phyloP scores from a whole-genome alignment of 2,113 vertebrate species.

The Mormyrus iriodes region DNA sequence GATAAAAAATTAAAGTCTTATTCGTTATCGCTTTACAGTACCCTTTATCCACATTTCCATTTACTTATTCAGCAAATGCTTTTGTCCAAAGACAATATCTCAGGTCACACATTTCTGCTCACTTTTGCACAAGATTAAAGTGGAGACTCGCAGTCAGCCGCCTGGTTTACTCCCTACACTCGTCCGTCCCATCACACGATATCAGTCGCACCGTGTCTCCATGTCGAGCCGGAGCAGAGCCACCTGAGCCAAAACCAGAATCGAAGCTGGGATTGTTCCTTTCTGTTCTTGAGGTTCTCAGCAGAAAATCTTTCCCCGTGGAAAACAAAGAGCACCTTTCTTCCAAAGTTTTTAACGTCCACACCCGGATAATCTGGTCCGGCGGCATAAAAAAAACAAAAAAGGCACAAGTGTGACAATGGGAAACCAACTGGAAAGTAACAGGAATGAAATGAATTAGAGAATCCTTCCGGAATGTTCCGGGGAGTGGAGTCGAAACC shows the following conservation, averaged over 20 bases:
- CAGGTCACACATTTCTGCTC: background rate
- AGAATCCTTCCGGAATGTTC: background rate
- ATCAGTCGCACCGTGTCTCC: too few species aligned
- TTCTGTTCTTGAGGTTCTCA: background rate
- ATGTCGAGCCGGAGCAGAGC: background rate
- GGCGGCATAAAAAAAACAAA: background rate
- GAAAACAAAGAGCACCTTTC: background rate
- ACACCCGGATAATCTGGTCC: background rate
- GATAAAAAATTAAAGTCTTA: background rate
- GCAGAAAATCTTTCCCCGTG: background rate
- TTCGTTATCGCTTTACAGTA: background rate
- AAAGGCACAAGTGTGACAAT: background rate
- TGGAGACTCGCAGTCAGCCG: background rate
- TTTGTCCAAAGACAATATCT: background rate
- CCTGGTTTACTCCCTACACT: background rate
- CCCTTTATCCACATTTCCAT: background rate
- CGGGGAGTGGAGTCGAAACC: background rate
- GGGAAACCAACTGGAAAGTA: conserved; percentile 1
- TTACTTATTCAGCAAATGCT: background rate
- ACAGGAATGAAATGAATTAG: conserved; percentile 14
- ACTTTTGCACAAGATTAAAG: background rate
- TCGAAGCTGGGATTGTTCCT: background rate
- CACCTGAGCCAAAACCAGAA: background rate
- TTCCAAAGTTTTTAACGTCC: background rate
- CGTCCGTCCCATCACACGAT: background rate